Conservation (phyloP, 2,888 invertebrate species). For the Pegoplata infirma region DNA sequence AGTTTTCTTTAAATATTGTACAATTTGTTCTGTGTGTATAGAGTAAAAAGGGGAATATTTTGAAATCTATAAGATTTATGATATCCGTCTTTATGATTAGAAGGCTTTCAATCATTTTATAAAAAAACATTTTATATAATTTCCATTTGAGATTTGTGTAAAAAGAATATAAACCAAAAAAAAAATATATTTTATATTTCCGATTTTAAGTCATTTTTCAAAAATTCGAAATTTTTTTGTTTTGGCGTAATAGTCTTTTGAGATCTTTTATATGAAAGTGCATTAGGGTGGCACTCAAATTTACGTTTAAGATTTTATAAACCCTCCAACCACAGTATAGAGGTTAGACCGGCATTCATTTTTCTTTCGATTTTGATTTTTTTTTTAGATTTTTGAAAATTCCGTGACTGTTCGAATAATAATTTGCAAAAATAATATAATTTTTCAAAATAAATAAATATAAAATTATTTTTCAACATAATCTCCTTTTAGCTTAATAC, state of each 20-base stretch:
- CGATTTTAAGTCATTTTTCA: conserved; percentile 59
- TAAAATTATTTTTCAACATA: too few species aligned
- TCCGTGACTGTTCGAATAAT: too few species aligned
- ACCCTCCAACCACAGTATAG: too few species aligned
- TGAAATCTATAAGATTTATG: conserved; percentile 52
- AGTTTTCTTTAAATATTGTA: too few species aligned
- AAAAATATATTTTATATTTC: conserved; percentile 31
- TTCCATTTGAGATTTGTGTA: neutral
- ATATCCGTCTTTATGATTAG: conserved; percentile 54
- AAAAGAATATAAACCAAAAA: conserved; percentile 1
- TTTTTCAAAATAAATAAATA: too few species aligned
- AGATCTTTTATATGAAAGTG: conserved; percentile 33
- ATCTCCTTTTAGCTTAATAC: too few species aligned
- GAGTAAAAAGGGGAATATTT: neutral
- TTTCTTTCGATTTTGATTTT: too few species aligned
- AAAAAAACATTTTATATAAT: conserved; percentile 8
- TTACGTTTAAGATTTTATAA: too few species aligned
- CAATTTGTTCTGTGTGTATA: neutral
- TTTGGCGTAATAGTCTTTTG: conserved; percentile 39
- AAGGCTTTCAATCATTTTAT: conserved; percentile 58
- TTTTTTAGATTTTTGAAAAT: too few species aligned
- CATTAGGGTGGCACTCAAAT: too few species aligned
- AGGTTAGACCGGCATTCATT: too few species aligned
- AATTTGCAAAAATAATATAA: too few species aligned
- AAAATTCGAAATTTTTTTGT: conserved; percentile 25